These are phyloP conservation scores for Sminthurinus signatus DNA, from an alignment of 1,140 invertebrate species.

Conservation along the genomic window DNA sequence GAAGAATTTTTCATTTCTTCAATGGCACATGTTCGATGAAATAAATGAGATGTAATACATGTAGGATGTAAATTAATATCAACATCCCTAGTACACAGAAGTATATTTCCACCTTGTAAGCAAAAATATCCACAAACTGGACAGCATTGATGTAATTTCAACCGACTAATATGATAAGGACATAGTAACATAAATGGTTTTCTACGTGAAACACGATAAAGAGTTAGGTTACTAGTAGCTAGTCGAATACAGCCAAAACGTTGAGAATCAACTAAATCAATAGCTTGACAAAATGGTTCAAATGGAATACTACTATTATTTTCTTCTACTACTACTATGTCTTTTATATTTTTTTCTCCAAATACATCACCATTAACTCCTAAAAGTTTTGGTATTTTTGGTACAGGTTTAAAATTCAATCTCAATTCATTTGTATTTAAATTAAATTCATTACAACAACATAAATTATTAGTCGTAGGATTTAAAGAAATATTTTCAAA, in stretches of 20 bases:
- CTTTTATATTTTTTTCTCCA: too few species aligned
- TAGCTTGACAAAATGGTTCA: constrained; percentile 7
- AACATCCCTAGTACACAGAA: background rate
- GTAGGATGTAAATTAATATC: background rate
- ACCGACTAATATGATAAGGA: background rate
- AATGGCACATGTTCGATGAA: constrained; percentile 6
- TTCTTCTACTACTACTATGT: too few species aligned
- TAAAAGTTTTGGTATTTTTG: too few species aligned
- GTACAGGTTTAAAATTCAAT: too few species aligned
- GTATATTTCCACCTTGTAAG: constrained; percentile 8
- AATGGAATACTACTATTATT: background rate
- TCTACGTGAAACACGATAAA: constrained; percentile 4
- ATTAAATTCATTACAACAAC: too few species aligned
- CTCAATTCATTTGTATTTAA: too few species aligned
- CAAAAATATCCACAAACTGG: constrained; percentile 14
- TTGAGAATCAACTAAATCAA: background rate
- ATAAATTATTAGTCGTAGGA: too few species aligned
- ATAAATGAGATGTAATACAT: constrained; percentile 16
- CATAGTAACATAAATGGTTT: background rate
- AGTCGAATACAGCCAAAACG: background rate
- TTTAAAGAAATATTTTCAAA: too few species aligned
- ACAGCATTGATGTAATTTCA: constrained; percentile 14
- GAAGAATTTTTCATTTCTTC: background rate
- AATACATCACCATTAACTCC: too few species aligned
- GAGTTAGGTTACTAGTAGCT: background rate